Conservation (phyloP, 2,888 invertebrate genomes). For the Mystacides longicornis region DNA sequence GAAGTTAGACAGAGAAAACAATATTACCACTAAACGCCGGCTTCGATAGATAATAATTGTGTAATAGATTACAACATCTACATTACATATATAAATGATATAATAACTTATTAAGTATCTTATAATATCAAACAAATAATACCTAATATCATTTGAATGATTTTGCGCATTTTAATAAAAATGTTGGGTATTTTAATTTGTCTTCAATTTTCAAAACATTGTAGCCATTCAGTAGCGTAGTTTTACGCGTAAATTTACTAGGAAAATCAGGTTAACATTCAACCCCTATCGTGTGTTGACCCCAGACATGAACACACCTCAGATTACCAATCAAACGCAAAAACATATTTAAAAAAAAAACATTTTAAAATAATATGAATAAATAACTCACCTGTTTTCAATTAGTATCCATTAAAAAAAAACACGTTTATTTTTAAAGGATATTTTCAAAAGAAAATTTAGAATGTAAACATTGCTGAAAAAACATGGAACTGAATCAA, state of each 20-base stretch:
- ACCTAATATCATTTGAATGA: no score
- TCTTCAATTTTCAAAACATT: neutral
- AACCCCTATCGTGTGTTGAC: constrained; percentile 1
- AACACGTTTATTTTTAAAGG: no score
- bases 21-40: neutral
- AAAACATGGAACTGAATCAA: neutral
- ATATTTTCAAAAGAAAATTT: no score
- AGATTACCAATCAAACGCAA: neutral
- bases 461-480: neutral
- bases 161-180: neutral
- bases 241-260: neutral
- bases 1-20: neutral
- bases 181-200: neutral
- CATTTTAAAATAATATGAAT: neutral
- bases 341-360: neutral
- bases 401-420: neutral
- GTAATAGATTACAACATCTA: neutral
- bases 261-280: neutral
- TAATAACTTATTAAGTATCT: neutral
- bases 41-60: neutral
- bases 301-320: neutral
- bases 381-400: constrained; percentile 1
- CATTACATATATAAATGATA: neutral
- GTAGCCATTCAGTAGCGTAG: no score
- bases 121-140: no score